Conservation (phyloP, 2,888 invertebrate species). For the Fissipunctia ypsillon region DNA sequence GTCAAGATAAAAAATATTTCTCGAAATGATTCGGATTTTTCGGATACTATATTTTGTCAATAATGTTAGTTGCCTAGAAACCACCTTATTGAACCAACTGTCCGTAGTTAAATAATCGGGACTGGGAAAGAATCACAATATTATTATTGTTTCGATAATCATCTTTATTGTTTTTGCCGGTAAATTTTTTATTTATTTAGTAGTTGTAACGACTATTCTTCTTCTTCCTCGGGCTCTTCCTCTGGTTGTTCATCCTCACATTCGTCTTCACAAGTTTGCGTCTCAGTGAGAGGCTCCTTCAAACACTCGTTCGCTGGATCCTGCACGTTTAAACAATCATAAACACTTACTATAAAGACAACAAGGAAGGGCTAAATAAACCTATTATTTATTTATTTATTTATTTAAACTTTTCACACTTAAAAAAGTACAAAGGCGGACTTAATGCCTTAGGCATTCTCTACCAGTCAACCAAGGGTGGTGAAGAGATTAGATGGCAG, state of each 20-base stretch:
- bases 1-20: not conserved
- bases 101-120: not conserved
- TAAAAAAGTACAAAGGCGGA: too few species aligned
- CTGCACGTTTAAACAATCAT: conserved; percentile 57
- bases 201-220: conserved; percentile 14
- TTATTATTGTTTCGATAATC: not conserved
- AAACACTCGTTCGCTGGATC: conserved; percentile 71
- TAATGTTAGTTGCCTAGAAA: not conserved
- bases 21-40: not conserved
- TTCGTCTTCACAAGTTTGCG: conserved; percentile 72
- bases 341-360: too few species aligned
- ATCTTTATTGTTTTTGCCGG: not conserved
- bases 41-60: not conserved
- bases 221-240: conserved; percentile 34
- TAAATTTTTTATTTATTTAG: not conserved
- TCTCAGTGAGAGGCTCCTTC: conserved; percentile 67
- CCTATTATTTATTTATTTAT: too few species aligned
- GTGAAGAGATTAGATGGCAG: too few species aligned
- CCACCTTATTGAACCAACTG: not conserved
- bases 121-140: not conserved
- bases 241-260: conserved; percentile 71
- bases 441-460: too few species aligned
- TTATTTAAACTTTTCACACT: too few species aligned
- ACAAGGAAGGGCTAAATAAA: too few species aligned
- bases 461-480: too few species aligned